phyloP scores from a whole-genome alignment of 1,140 invertebrate genomes.

The Anastrepha ludens region DNA sequence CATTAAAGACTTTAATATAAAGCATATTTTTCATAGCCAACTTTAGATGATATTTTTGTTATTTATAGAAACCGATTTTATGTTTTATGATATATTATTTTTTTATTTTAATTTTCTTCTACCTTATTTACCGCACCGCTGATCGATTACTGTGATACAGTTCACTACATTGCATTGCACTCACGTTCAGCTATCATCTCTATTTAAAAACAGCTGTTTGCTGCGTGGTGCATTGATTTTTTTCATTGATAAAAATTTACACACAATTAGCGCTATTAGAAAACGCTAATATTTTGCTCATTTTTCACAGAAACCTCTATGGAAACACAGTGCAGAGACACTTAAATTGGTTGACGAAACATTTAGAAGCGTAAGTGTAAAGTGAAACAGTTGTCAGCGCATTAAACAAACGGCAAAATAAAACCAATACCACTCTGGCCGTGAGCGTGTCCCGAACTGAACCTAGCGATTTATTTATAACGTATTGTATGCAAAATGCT shows the following conservation, averaged over 20 bases:
- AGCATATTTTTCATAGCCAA: not conserved
- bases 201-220: constrained; percentile 6
- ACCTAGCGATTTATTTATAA: constrained; percentile 7
- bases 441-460: not conserved
- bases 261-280: not conserved
- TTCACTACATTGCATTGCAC: too few species aligned
- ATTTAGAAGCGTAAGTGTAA: not conserved
- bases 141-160: not conserved
- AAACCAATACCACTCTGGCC: not conserved
- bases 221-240: constrained; percentile 19
- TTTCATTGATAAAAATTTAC: constrained; percentile 25
- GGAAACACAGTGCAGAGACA: not conserved
- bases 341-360: not conserved
- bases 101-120: too few species aligned
- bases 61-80: too few species aligned
- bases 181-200: not conserved
- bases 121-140: not conserved
- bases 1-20: too few species aligned
- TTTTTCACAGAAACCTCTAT: constrained; percentile 12
- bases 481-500: not conserved
- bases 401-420: not conserved
- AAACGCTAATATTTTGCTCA: not conserved
- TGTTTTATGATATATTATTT: too few species aligned
- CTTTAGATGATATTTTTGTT: not conserved
- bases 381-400: not conserved